Conservation (phyloP, 2,113 vertebrate genomes). For the Aplodontia rufa region DNA sequence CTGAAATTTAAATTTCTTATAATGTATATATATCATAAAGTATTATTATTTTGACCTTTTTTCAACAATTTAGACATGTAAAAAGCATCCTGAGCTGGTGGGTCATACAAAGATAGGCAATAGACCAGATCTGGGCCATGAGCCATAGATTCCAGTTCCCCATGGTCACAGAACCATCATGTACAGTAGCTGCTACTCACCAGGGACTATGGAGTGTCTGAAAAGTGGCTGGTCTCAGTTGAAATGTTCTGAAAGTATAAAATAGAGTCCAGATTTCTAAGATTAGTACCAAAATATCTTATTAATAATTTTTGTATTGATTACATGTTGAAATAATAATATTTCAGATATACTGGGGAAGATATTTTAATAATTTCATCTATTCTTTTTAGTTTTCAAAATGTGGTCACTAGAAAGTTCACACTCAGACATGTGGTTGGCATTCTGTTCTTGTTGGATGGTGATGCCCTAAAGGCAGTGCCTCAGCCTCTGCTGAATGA, state of each 20-base stretch:
- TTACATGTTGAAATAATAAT: background rate
- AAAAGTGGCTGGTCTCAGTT: background rate
- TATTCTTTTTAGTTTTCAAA: background rate
- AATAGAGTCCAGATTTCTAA: background rate
- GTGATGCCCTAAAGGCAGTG: too few relatives aligned
- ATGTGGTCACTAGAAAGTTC: background rate
- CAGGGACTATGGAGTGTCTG: background rate
- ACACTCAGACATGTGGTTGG: background rate
- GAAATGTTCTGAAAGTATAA: background rate
- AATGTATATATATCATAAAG: background rate
- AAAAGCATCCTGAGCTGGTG: background rate
- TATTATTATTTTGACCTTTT: background rate
- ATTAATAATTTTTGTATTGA: background rate
- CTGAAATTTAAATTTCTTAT: constrained; percentile 25
- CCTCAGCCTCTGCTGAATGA: background rate
- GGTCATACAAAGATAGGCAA: background rate
- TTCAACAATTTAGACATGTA: background rate
- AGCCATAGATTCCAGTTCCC: background rate
- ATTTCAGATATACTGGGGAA: background rate
- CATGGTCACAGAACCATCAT: too few relatives aligned
- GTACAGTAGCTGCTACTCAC: background rate
- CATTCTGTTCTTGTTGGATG: background rate
- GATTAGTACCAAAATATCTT: background rate
- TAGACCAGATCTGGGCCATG: background rate
- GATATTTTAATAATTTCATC: background rate